Percentiles rank a stretch among this genome's conserved stretches.
Conservation (phyloP, 2,797 vertebrate species). For the Tiaroga cobitis region DNA sequence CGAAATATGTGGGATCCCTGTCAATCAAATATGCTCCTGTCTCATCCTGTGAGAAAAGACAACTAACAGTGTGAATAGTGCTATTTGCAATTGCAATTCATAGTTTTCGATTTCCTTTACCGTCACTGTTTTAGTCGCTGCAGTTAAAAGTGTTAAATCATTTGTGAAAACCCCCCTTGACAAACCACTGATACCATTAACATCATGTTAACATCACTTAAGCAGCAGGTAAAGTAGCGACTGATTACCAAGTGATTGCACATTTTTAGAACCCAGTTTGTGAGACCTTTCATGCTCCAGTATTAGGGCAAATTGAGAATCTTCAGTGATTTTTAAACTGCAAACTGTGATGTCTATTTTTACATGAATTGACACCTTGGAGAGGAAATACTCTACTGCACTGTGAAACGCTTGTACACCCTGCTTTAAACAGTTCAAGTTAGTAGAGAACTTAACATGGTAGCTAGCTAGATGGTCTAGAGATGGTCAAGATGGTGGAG, state of each 20-base stretch:
- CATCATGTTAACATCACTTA: neutral
- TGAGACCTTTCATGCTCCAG: neutral
- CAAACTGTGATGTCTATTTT: neutral
- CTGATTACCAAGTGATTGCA: neutral
- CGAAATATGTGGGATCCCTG: conserved; percentile 97
- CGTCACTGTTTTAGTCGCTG: neutral
- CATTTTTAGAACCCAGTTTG: too few species aligned
- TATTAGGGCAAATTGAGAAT: neutral
- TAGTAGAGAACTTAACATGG: neutral
- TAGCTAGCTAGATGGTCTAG: neutral
- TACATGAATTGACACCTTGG: conserved; percentile 14
- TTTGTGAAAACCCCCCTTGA: conserved; percentile 10
- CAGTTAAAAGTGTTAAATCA: neutral
- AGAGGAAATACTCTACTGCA: conserved; percentile 4
- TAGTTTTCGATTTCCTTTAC: neutral
- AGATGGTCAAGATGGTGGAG: neutral
- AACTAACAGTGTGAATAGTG: conserved; percentile 4
- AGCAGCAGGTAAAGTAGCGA: neutral
- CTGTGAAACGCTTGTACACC: neutral
- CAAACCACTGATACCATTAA: neutral
- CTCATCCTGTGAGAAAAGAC: conserved; percentile 85
- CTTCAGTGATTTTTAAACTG: neutral
- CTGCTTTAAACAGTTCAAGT: neutral
- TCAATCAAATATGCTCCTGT: conserved; percentile 99
- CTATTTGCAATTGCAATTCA: neutral